A percentile compares a stretch with the other conserved stretches of the same genome.
Evolutionary conservation across 2,113 vertebrate species (phyloP).

Genomic region (Cyanoramphus novaezelandiae): DNA sequence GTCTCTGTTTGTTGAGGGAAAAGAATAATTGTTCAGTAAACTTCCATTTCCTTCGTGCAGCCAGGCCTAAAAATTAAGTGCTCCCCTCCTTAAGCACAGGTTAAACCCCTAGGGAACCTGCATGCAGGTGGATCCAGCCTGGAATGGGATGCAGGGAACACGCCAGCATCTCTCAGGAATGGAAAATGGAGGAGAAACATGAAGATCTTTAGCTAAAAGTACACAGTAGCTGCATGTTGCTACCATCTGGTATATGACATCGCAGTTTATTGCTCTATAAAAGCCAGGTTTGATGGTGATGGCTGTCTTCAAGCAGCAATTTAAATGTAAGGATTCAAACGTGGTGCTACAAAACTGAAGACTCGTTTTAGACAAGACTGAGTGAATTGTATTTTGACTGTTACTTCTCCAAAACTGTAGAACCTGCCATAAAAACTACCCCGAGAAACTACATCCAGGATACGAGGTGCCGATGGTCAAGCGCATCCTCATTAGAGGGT

Average conservation of each 20-base stretch:
- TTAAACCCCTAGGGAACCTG: not conserved
- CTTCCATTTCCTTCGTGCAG: not conserved
- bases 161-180: not conserved
- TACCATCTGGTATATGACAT: not conserved
- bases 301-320: not conserved
- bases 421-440: not conserved
- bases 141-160: not conserved
- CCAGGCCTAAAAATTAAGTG: not conserved
- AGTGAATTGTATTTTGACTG: not conserved
- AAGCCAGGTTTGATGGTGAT: not conserved
- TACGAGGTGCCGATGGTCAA: conserved; percentile 34
- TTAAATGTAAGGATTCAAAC: not conserved
- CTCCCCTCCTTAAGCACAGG: not conserved
- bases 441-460: conserved; percentile 8
- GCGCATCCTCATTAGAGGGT: conserved; percentile 32
- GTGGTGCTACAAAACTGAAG: not conserved
- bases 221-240: not conserved
- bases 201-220: not conserved
- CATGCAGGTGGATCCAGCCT: not conserved
- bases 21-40: not conserved
- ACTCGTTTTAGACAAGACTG: not conserved
- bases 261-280: not conserved
- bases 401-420: not conserved
- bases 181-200: not conserved
- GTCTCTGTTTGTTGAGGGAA: not conserved